Conservation (phyloP, 1,140 invertebrate genomes). For the Zaprionus camerounensis region DNA sequence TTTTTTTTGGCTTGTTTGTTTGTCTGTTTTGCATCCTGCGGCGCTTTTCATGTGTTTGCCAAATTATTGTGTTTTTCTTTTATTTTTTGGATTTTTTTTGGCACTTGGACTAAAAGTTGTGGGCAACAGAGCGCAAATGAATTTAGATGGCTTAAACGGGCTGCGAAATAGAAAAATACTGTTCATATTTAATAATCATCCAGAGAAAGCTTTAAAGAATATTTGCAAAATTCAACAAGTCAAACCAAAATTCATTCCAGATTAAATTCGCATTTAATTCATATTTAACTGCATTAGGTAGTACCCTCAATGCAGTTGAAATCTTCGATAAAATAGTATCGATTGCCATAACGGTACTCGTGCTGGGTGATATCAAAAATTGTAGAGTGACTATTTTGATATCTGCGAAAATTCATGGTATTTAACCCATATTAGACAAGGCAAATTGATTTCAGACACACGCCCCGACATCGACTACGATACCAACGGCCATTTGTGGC, state of each 20-base stretch:
- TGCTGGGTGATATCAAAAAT: constrained; percentile 9
- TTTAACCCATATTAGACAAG: constrained; percentile 73
- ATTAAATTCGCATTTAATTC: too few relatives aligned
- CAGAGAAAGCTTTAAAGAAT: background rate
- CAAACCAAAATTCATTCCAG: too few relatives aligned
- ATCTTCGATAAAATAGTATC: constrained; percentile 14
- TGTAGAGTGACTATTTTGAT: constrained; percentile 32
- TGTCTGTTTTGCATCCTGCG: constrained; percentile 68
- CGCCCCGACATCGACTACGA: background rate
- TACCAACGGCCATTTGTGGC: constrained; percentile 55
- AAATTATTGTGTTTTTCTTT: constrained; percentile 47
- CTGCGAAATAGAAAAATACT: constrained; percentile 17
- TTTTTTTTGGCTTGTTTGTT: constrained; percentile 29
- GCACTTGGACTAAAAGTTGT: constrained; percentile 21
- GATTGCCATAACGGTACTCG: constrained; percentile 12
- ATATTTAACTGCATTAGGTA: background rate
- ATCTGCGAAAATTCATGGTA: constrained; percentile 52
- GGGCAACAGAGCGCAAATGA: constrained; percentile 36
- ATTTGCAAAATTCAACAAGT: background rate
- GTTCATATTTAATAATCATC: constrained; percentile 18
- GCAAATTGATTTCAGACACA: constrained; percentile 64
- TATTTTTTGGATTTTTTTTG: constrained; percentile 6
- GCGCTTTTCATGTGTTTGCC: constrained; percentile 64
- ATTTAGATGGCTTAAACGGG: constrained; percentile 42
- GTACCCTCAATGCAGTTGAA: background rate